Evolutionary conservation across 2,888 invertebrate genomes (phyloP).

Genomic region (Drosophila gaucha): DNA sequence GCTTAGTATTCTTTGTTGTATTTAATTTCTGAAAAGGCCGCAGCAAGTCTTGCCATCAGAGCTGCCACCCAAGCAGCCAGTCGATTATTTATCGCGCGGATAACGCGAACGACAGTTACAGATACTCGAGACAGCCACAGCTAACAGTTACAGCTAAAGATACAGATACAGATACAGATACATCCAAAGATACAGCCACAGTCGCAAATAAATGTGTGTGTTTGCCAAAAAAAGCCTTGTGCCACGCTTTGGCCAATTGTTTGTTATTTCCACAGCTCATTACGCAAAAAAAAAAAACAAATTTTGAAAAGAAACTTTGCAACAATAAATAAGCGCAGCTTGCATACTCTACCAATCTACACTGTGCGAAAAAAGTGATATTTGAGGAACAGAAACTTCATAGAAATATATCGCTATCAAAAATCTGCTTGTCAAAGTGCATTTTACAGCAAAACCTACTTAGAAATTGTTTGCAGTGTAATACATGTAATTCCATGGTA

Average conservation of each 20-base stretch:
- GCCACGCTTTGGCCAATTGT: conserved; percentile 7
- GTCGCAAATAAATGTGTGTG: too few species aligned
- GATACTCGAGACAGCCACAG: conserved; percentile 16
- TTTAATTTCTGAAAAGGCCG: conserved; percentile 9
- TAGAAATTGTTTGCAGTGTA: too few species aligned
- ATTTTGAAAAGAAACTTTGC: neutral
- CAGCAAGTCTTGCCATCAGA: conserved; percentile 17
- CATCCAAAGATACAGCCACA: neutral
- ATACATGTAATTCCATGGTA: too few species aligned
- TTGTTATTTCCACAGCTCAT: conserved; percentile 8
- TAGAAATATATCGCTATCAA: too few species aligned
- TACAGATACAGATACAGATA: conserved; percentile 1
- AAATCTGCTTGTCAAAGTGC: too few species aligned
- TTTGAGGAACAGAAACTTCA: too few species aligned
- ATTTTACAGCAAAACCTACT: too few species aligned
- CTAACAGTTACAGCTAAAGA: conserved; percentile 13
- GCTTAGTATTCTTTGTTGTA: neutral
- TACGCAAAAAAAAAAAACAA: conserved; percentile 11
- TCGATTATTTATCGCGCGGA: conserved; percentile 57
- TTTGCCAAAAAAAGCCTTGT: conserved; percentile 2
- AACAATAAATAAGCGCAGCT: neutral
- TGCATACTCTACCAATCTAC: too few species aligned
- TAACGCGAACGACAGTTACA: conserved; percentile 43
- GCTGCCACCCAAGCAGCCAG: conserved; percentile 51
- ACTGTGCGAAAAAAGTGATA: too few species aligned